Conservation (phyloP, 2,888 invertebrate species). For the Biston betularia region DNA sequence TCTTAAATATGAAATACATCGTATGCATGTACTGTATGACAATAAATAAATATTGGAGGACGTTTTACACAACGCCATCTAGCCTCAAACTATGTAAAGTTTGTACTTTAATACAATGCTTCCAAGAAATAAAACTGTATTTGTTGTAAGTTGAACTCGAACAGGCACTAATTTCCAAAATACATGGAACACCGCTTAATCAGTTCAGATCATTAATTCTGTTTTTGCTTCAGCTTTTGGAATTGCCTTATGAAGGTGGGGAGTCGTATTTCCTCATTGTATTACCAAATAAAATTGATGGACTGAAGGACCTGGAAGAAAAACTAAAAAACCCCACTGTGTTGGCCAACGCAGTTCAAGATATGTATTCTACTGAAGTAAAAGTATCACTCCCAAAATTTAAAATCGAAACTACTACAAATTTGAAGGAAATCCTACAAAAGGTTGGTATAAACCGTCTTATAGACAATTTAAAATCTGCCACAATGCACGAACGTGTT, state of each 20-base stretch:
- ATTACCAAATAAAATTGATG: slow-evolving; percentile 89
- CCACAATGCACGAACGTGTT: no score
- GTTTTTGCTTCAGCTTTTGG: slow-evolving; percentile 84
- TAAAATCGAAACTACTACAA: slow-evolving; percentile 90
- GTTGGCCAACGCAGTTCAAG: slow-evolving; percentile 70
- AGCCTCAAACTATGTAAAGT: no score
- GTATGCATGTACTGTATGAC: no score
- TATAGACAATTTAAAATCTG: no score
- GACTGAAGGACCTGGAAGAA: slow-evolving; percentile 86
- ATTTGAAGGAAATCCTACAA: slow-evolving; percentile 86
- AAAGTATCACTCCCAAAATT: slow-evolving; percentile 91
- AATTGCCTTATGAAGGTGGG: slow-evolving; percentile 90
- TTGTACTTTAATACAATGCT: no score
- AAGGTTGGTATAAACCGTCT: slow-evolving; percentile 78
- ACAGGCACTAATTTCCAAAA: no score
- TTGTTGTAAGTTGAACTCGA: no score
- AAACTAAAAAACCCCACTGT: slow-evolving; percentile 82
- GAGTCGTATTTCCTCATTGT: slow-evolving; percentile 90
- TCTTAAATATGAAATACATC: no score
- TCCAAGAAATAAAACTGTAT: no score
- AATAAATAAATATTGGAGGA: no score
- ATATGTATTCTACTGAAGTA: slow-evolving; percentile 82
- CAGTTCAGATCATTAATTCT: not conserved
- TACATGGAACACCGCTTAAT: no score
- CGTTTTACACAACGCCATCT: no score